phyloP scores from a whole-genome alignment of 2,113 vertebrate species.

The Candoia aspera region DNA sequence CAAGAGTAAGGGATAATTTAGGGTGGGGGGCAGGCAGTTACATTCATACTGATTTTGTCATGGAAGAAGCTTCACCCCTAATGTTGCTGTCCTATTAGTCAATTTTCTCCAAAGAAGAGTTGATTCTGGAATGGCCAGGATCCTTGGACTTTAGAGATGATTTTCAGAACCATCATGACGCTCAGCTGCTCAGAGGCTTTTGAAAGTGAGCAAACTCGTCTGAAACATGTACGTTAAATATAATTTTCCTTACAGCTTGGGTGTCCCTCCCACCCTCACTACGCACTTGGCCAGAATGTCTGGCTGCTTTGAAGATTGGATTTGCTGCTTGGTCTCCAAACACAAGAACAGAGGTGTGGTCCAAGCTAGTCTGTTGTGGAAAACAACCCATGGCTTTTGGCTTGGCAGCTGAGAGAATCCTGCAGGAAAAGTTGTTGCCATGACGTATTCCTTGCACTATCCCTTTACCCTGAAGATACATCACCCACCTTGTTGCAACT shows the following conservation, averaged over 20 bases:
- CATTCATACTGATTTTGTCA: neutral
- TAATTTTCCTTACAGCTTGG: neutral
- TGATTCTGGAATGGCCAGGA: neutral
- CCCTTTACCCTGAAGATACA: neutral
- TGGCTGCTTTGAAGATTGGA: neutral
- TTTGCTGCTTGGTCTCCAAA: neutral
- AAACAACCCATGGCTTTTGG: neutral
- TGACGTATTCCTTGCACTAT: neutral
- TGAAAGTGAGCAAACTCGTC: neutral
- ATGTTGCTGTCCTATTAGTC: neutral
- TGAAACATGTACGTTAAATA: neutral
- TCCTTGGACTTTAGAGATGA: neutral
- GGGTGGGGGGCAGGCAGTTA: neutral
- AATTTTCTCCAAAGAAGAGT: neutral
- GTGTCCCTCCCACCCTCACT: neutral
- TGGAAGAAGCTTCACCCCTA: neutral
- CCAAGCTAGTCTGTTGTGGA: neutral
- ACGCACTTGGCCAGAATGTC: neutral
- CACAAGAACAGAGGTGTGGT: too few species aligned
- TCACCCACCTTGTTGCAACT: neutral
- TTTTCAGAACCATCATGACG: neutral
- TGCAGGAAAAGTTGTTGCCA: neutral
- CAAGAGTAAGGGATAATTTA: neutral
- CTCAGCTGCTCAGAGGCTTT: neutral
- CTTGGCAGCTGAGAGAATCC: neutral